Conservation (phyloP, 2,888 invertebrate genomes). For the Drosophila subquinaria region DNA sequence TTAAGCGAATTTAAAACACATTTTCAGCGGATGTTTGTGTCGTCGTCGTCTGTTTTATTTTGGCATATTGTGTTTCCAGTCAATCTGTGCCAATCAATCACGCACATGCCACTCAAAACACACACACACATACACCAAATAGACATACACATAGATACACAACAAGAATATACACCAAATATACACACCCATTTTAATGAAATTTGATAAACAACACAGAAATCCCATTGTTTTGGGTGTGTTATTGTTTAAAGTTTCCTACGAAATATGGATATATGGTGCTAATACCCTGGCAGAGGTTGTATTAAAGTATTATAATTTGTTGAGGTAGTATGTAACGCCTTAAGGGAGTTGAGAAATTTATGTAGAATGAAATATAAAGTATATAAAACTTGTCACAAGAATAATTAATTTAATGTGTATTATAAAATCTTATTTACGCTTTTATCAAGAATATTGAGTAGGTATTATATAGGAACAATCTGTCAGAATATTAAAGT, state of each 20-base stretch:
- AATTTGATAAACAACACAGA: slow-evolving; percentile 36
- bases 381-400: no score
- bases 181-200: slow-evolving; percentile 4
- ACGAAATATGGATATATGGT: background rate
- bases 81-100: slow-evolving; percentile 72
- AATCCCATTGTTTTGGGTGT: slow-evolving; percentile 17
- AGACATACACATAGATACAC: background rate
- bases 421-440: no score
- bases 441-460: no score
- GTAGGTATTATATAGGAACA: background rate
- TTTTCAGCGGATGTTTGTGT: slow-evolving; percentile 9
- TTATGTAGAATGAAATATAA: background rate
- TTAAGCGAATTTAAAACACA: slow-evolving; percentile 16
- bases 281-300: slow-evolving; percentile 2
- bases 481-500: background rate
- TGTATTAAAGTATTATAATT: background rate
- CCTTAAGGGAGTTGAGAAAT: background rate
- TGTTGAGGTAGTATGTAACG: background rate
- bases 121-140: slow-evolving; percentile 10
- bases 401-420: no score
- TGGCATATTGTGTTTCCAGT: slow-evolving; percentile 52
- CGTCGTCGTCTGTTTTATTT: slow-evolving; percentile 8
- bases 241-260: slow-evolving; percentile 28
- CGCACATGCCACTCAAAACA: slow-evolving; percentile 32
- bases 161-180: background rate